Evolutionary conservation across 2,888 invertebrate genomes (phyloP), one percentile per base, ranked within the genome.

Genomic region (Plebejus melissa): DNA sequence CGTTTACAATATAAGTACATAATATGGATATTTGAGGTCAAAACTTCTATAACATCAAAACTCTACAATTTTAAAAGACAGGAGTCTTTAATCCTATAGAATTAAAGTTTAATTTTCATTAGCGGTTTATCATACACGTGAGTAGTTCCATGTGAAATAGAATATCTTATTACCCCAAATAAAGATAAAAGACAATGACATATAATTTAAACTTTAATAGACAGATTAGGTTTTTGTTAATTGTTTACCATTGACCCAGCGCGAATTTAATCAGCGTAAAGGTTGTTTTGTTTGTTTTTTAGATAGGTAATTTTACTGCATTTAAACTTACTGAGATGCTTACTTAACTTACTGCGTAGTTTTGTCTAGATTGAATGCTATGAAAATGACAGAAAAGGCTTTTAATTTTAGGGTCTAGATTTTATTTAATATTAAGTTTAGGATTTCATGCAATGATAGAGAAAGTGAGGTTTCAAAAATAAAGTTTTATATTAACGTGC

Each of bases 261-360:
- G 85, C 85, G 89, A 89, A 89, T 88, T 86, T 86, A 86, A 90
- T 90, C 87, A 88, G 82, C 82, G 80, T 81, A 81, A 82, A 87
- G 86, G 86, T 80, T 86, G 82, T 79, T 57, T 69, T 75, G 82
- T 60, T 74, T 74, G 36, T 70, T 75, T 38, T 11, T 65, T 65
- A 13, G 13, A 36, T 4, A 60, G 22, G 11, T 65, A 32, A 65
- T 32, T 32, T 58, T 58, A 58, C 22, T 22, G 22, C 58, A 58
- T 58, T 58, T 58, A 58, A 46, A 46, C 9, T 46, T 46, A 46
- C 9, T 46, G 46, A 22, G 28, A 65, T 32, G 3, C 13, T 11
- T 11, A 65, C 22, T 22, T 22, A 22, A 22, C 22, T 22, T 22
- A 22, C 22, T 22, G 22, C 2, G 28, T 4, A 11, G 32, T 65